Evolutionary conservation across 2,113 vertebrate genomes (phyloP).

Genomic region (Alouatta palliata): DNA sequence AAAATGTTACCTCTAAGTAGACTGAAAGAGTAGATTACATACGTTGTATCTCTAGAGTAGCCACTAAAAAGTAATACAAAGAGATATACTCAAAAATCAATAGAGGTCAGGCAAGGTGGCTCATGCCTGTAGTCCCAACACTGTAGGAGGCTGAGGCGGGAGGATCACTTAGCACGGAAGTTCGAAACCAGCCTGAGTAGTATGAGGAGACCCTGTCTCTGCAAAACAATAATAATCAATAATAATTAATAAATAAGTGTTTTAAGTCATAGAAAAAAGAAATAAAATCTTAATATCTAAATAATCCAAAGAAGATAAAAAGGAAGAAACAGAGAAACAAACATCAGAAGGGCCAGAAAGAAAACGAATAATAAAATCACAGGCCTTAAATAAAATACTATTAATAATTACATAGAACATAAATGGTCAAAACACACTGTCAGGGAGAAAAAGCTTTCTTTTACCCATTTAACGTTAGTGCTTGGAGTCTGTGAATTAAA

Average conservation of each 20-base stretch:
- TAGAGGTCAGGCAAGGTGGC: background rate
- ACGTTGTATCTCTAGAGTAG: background rate
- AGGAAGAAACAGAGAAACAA: background rate
- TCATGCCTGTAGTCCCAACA: no score
- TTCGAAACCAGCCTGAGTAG: no score
- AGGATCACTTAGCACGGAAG: no score
- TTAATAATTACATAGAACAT: background rate
- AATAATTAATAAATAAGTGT: no score
- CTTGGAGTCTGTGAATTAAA: background rate
- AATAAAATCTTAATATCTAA: background rate
- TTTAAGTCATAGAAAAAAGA: no score
- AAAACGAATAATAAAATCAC: background rate
- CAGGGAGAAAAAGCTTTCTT: background rate
- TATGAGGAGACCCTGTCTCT: no score
- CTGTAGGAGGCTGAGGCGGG: no score
- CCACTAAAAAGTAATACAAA: background rate
- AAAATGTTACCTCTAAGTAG: background rate
- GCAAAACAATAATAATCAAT: no score
- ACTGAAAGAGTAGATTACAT: background rate
- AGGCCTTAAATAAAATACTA: background rate
- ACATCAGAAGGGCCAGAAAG: background rate
- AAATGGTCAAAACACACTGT: background rate
- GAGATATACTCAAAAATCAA: background rate
- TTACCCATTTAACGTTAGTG: background rate
- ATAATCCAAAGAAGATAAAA: background rate